A percentile compares a stretch with the other conserved stretches of the same genome.
Evolutionary conservation across 2,888 invertebrate species (phyloP).

Genomic region (Charanyca ferruginea): DNA sequence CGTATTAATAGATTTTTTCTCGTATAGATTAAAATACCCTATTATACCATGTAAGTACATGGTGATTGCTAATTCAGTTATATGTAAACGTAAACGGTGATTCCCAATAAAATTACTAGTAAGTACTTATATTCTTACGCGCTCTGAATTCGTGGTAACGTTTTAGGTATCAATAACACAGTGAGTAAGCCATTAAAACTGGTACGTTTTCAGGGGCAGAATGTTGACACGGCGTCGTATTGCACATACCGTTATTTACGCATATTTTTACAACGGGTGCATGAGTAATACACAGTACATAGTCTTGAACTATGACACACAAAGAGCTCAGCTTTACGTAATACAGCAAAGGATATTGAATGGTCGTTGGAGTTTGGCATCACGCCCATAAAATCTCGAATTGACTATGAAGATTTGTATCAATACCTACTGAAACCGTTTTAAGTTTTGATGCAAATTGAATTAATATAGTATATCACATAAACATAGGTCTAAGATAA

Average conservation of each 20-base stretch:
- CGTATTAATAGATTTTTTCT: no score
- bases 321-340: conserved; percentile 61
- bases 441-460: no score
- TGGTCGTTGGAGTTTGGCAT: conserved; percentile 53
- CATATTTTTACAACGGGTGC: conserved; percentile 51
- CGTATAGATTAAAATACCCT: no score
- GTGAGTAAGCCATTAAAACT: conserved; percentile 66
- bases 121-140: conserved; percentile 17
- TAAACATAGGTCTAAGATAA: no score
- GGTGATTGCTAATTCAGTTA: conserved; percentile 20
- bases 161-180: conserved; percentile 55
- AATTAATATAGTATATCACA: no score
- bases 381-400: conserved; percentile 39
- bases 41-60: conserved; percentile 1
- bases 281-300: conserved; percentile 63
- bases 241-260: conserved; percentile 65
- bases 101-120: conserved; percentile 34
- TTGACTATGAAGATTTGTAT: conserved; percentile 43
- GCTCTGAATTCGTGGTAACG: conserved; percentile 46
- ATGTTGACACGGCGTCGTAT: conserved; percentile 58
- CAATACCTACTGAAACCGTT: conserved; percentile 22
- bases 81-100: conserved; percentile 21
- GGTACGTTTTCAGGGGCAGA: conserved; percentile 66
- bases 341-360: conserved; percentile 52
- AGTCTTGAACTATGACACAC: conserved; percentile 63